Percentiles rank a stretch among this genome's conserved stretches.
phyloP scores from a whole-genome alignment of 2,888 invertebrate species.

The Saturnia japonica region DNA sequence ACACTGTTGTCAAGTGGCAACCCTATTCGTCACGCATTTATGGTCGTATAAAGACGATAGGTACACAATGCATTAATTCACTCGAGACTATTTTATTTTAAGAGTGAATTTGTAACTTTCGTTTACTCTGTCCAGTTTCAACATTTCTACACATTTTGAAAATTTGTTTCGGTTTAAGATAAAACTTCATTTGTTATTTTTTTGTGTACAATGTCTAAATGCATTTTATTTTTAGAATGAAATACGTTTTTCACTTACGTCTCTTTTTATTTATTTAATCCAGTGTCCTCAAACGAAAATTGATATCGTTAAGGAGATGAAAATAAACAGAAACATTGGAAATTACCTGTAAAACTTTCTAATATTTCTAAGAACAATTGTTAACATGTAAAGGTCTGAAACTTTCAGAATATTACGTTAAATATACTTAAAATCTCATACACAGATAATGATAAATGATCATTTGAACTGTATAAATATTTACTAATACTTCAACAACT shows the following conservation, averaged over 20 bases:
- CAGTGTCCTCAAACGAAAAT: background rate
- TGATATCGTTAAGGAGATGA: background rate
- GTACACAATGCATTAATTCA: constrained; percentile 14
- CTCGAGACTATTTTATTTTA: constrained; percentile 7
- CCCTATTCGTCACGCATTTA: constrained; percentile 5
- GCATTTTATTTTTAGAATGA: background rate
- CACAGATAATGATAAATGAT: too few species aligned
- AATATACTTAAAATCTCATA: too few species aligned
- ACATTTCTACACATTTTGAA: background rate
- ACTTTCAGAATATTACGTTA: too few species aligned
- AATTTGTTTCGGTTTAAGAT: background rate
- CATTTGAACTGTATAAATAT: too few species aligned
- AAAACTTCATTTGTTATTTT: background rate
- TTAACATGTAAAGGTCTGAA: background rate
- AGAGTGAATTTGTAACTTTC: constrained; percentile 8
- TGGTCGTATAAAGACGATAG: constrained; percentile 1
- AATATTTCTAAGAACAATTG: background rate
- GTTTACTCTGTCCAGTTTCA: constrained; percentile 5
- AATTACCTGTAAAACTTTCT: background rate
- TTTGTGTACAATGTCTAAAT: background rate
- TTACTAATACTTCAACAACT: too few species aligned
- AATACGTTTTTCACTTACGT: background rate
- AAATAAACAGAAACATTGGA: background rate
- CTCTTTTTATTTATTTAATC: background rate
- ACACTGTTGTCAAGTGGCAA: background rate